These are phyloP conservation scores for Setophaga kirtlandii DNA, from an alignment of 2,113 vertebrate species.

Conservation along the genomic window DNA sequence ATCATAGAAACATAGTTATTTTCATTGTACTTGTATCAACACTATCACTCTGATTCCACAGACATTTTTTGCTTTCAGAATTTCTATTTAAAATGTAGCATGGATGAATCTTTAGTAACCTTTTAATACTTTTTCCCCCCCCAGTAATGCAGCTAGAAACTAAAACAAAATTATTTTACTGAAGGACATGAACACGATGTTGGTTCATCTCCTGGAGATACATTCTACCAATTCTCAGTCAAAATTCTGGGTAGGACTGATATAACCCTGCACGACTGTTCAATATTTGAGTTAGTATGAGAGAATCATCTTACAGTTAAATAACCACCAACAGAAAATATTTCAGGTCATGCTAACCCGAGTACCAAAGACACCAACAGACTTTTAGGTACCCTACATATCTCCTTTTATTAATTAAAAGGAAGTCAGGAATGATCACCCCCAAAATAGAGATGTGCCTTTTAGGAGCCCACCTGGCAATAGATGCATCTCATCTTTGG, in stretches of 20 bases:
- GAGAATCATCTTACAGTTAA: neutral
- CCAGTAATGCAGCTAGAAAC: neutral
- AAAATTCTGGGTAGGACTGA: neutral
- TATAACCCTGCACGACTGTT: neutral
- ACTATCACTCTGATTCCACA: neutral
- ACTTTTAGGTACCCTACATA: neutral
- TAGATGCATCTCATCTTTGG: neutral
- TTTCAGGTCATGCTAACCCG: neutral
- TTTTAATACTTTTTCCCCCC: neutral
- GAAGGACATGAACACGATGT: neutral
- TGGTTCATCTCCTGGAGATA: neutral
- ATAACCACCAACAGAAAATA: neutral
- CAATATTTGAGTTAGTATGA: neutral
- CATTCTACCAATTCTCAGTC: neutral
- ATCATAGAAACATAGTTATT: neutral
- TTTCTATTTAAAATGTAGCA: neutral
- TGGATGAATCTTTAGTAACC: neutral
- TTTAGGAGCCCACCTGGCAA: neutral
- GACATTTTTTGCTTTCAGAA: neutral
- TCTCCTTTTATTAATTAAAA: neutral
- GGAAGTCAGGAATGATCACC: neutral
- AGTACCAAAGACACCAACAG: neutral
- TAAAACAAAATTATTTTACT: neutral
- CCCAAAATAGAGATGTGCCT: neutral
- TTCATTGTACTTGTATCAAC: neutral